Evolutionary conservation across 2,888 invertebrate genomes (phyloP).

Genomic region (Oscheius sp.): DNA sequence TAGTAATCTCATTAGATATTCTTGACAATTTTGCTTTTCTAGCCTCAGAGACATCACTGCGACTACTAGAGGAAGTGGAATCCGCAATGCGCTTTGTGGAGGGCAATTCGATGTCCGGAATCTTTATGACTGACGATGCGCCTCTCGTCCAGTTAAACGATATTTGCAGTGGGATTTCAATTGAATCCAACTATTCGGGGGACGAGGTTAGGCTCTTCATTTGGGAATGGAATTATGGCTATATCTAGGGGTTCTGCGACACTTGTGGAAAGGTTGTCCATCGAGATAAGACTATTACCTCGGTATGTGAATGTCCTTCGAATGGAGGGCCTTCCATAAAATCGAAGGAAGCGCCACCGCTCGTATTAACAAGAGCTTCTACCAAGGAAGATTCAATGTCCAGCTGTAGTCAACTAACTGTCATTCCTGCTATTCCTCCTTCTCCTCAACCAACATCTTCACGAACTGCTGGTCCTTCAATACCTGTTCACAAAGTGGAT

Average conservation of each 20-base stretch:
- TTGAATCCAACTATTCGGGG: constrained; percentile 36
- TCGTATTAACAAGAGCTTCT: constrained; percentile 52
- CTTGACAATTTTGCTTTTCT: constrained; percentile 15
- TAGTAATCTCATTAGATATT: constrained; percentile 30
- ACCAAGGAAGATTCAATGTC: constrained; percentile 61
- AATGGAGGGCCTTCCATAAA: not conserved
- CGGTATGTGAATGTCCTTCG: constrained; percentile 57
- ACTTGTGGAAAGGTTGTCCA: constrained; percentile 79
- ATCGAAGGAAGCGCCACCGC: constrained; percentile 45
- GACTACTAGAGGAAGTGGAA: constrained; percentile 64
- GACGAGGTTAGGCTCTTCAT: not conserved
- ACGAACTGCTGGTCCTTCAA: not conserved
- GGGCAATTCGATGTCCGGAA: constrained; percentile 56
- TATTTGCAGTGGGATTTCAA: constrained; percentile 82
- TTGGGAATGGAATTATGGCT: not conserved
- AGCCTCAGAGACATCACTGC: constrained; percentile 58
- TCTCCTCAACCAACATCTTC: not conserved
- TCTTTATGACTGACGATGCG: constrained; percentile 61
- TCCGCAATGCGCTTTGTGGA: constrained; percentile 65
- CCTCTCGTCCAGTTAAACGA: constrained; percentile 71
- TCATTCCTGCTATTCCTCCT: constrained; percentile 38
- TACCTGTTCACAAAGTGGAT: constrained; percentile 7
- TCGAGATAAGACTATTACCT: constrained; percentile 82
- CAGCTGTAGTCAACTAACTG: constrained; percentile 66
- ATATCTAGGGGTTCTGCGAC: constrained; percentile 48